These are phyloP conservation scores for Peromyscus californicus DNA, from an alignment of 2,113 vertebrate genomes.

Conservation along the genomic window DNA sequence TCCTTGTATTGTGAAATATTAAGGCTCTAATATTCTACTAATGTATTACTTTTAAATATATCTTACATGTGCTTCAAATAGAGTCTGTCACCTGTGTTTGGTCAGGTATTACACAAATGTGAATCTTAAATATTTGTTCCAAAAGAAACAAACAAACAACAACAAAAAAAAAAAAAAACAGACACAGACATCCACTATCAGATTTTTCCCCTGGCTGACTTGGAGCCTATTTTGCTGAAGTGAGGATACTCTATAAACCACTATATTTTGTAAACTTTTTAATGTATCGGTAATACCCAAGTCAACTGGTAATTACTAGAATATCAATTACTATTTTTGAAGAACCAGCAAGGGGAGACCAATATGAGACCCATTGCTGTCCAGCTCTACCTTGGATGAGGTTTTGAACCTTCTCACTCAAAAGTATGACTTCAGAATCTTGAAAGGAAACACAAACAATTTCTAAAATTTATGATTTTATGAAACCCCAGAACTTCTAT, in stretches of 20 bases:
- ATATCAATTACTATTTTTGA: background rate
- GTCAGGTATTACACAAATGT: constrained; percentile 14
- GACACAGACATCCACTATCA: background rate
- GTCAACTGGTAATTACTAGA: background rate
- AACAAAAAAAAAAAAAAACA: too few relatives aligned
- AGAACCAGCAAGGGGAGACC: background rate
- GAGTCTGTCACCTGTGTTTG: constrained; percentile 46
- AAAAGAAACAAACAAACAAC: background rate
- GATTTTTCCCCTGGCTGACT: background rate
- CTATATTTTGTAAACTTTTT: background rate
- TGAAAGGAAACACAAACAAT: background rate
- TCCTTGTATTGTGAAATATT: constrained; percentile 54
- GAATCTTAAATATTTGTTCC: constrained; percentile 27
- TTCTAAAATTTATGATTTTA: constrained; percentile 49
- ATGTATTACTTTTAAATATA: background rate
- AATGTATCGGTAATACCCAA: background rate
- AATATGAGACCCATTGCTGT: background rate
- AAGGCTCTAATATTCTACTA: constrained; percentile 51
- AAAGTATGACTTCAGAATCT: background rate
- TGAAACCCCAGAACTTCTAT: background rate
- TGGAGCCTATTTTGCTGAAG: background rate
- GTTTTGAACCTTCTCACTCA: background rate
- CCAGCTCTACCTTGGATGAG: background rate
- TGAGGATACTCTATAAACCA: background rate
- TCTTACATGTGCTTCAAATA: background rate